Evolutionary conservation across 1,140 invertebrate genomes (phyloP), one percentile per base, ranked within the genome.

Genomic region (Musca vetustissima): DNA sequence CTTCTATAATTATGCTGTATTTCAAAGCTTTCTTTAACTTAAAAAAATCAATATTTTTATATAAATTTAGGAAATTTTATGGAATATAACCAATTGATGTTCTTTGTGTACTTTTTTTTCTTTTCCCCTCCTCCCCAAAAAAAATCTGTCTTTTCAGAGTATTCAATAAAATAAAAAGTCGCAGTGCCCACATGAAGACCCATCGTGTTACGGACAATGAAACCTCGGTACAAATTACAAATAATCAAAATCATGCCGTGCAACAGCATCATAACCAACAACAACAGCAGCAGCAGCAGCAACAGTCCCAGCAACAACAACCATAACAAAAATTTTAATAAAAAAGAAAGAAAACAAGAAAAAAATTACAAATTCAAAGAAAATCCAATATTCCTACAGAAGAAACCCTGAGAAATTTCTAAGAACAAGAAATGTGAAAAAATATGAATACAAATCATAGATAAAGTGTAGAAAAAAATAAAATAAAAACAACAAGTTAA

Each of bases 121-220:
- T n/a, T n/a, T 65, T 65, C 11, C 50, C 19, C 24, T 43, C 13
- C 28, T 50, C 22, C 4, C 50, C 14, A 67, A 25, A 59, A 48
- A n/a, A n/a, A n/a, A n/a, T n/a, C 21, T 55, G 17, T 8, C 13
- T 64, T 52, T 69, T 74, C 88, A 97, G 95, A 88, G 90, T 97
- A 84, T 98, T 98, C 89, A 91, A 90, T 85, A 98, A 98, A 90
- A 94, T 98, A 75, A 97, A 97, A 88, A 97, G 95, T 88, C 90
- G 96, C 85, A 97, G 94, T 87, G 95, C 96, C 67, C 96, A 98
- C 85, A 98, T 98, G 96, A 98, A 98, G 87, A 96, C 94, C 70
- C 96, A 98, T 86, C 89, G 92, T 76, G 90, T 92, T 78, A 89
- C 89, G 74, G 90, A 92, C 76, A 86, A 87, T 68, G 24, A 67